A percentile compares a stretch with the other conserved stretches of the same genome.
These are phyloP conservation scores for Carassius carassius DNA, from an alignment of 2,113 vertebrate genomes.

Conservation along the genomic window DNA sequence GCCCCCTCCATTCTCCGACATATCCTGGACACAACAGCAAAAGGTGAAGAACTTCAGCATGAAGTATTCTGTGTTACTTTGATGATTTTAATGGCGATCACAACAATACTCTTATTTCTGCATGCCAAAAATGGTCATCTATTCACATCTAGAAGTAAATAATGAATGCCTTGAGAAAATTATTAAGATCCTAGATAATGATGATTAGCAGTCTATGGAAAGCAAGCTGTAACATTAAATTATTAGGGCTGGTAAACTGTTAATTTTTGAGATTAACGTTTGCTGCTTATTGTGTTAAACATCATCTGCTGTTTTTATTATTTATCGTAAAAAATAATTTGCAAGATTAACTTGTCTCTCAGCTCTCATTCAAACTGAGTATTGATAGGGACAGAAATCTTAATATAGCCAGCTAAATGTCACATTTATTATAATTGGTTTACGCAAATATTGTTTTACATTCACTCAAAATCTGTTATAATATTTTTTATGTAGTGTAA, in stretches of 20 bases:
- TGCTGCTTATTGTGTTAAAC: too few relatives aligned
- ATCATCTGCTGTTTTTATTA: neutral
- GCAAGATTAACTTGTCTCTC: too few relatives aligned
- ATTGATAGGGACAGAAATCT: neutral
- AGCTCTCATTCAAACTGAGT: neutral
- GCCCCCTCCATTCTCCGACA: slow-evolving; percentile 91
- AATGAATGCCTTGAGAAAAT: neutral
- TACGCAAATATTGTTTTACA: neutral
- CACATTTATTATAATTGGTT: neutral
- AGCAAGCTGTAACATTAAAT: neutral
- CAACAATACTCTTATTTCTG: too few relatives aligned
- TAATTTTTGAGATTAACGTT: too few relatives aligned
- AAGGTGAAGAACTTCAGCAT: neutral
- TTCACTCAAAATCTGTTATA: neutral
- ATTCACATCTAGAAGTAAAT: too few relatives aligned
- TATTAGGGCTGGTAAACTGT: neutral
- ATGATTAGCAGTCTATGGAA: neutral
- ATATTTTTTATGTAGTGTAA: neutral
- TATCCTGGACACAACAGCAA: slow-evolving; percentile 79
- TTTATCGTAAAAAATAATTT: neutral
- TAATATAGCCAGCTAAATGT: neutral
- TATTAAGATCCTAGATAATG: neutral
- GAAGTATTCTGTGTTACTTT: neutral
- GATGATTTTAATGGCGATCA: too few relatives aligned
- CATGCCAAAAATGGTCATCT: too few relatives aligned